phyloP scores from a whole-genome alignment of 2,113 vertebrate species.

The Indicator indicator region DNA sequence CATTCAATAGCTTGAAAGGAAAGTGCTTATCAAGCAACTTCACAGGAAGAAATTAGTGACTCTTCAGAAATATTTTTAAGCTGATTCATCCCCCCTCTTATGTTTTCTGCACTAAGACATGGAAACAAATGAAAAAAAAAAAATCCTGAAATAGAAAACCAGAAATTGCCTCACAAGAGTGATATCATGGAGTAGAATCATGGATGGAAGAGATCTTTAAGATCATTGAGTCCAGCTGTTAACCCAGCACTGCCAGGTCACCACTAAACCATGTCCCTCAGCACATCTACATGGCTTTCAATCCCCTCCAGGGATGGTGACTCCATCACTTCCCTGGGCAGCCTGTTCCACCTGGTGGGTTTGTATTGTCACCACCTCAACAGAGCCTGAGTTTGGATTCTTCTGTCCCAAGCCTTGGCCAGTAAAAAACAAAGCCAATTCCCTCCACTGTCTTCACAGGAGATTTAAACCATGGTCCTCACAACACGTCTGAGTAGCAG shows the following conservation, averaged over 20 bases:
- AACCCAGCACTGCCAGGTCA: not conserved
- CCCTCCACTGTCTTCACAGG: too few species aligned
- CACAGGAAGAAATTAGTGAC: not conserved
- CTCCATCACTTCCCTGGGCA: too few species aligned
- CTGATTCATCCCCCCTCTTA: not conserved
- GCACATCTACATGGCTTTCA: too few species aligned
- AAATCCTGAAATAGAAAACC: not conserved
- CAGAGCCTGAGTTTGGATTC: too few species aligned
- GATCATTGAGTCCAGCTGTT: not conserved
- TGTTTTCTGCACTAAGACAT: not conserved
- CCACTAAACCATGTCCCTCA: not conserved
- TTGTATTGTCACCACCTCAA: too few species aligned
- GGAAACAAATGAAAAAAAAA: not conserved
- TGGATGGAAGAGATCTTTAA: not conserved
- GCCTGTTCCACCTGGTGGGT: too few species aligned
- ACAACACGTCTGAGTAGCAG: too few species aligned
- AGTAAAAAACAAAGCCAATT: too few species aligned
- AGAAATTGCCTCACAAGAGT: not conserved
- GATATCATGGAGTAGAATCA: not conserved
- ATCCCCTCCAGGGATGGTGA: too few species aligned
- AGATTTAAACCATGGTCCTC: too few species aligned
- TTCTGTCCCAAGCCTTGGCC: too few species aligned
- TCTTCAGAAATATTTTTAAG: not conserved
- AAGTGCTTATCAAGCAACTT: not conserved
- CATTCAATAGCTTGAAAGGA: not conserved